Percentiles rank a stretch among this genome's conserved stretches.
These are phyloP conservation scores for Epizoanthus scotinus DNA, from an alignment of 92 coral and sea anemone genomes.

Conservation along the genomic window DNA sequence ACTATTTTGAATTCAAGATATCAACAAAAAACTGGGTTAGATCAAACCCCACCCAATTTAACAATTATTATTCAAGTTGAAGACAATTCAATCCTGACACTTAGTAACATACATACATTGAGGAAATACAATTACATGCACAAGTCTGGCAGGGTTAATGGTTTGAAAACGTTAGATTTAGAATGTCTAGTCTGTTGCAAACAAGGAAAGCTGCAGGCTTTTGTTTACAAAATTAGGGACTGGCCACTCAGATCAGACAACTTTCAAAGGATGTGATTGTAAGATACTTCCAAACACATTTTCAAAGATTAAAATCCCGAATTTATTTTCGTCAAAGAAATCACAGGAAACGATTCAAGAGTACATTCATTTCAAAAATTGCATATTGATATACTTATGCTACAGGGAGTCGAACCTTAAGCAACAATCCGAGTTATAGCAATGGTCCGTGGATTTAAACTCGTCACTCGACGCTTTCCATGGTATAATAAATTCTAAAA, in stretches of 20 bases:
- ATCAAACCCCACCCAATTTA: slow-evolving; percentile 31
- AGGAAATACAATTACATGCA: background rate
- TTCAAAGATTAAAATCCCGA: background rate
- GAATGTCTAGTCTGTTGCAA: too few relatives aligned
- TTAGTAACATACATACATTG: background rate
- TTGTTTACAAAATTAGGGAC: background rate
- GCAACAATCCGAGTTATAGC: background rate
- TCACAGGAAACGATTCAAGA: slow-evolving; percentile 15
- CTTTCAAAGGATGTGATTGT: slow-evolving; percentile 2
- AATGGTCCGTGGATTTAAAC: background rate
- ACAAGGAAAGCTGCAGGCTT: background rate
- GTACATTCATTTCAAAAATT: background rate
- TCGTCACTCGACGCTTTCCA: background rate
- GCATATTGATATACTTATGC: too few relatives aligned
- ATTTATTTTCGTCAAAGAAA: background rate
- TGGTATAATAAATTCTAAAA: background rate
- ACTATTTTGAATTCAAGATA: background rate
- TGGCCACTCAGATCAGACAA: background rate
- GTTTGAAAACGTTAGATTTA: background rate
- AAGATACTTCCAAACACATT: background rate
- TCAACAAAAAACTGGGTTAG: background rate
- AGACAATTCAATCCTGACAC: background rate
- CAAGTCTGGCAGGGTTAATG: background rate
- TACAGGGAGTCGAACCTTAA: background rate
- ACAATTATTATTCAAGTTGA: too few relatives aligned